These are phyloP conservation scores for Drosophila elegans DNA, from an alignment of 1,140 invertebrate genomes.

Conservation along the genomic window DNA sequence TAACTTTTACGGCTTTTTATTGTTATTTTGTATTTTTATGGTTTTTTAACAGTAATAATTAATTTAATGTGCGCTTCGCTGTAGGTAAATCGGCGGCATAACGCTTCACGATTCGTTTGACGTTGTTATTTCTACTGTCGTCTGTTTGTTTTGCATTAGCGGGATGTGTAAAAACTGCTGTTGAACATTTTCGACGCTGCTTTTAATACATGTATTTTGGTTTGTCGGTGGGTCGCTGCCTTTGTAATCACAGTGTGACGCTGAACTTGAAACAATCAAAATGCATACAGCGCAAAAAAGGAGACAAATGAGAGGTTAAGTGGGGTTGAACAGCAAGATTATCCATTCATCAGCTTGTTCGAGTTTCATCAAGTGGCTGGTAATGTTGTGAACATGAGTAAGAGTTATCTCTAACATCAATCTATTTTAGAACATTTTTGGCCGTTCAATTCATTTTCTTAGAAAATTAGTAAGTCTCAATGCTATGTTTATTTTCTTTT, in stretches of 20 bases:
- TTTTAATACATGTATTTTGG: slow-evolving; percentile 38
- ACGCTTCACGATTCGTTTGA: slow-evolving; percentile 24
- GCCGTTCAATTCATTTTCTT: too few species aligned
- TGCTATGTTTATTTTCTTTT: too few species aligned
- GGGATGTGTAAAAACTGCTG: slow-evolving; percentile 28
- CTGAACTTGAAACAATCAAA: slow-evolving; percentile 39
- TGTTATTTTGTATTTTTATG: slow-evolving; percentile 73
- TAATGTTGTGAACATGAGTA: background rate
- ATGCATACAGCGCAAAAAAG: slow-evolving; percentile 7
- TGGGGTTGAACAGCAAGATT: slow-evolving; percentile 21
- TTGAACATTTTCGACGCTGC: slow-evolving; percentile 30
- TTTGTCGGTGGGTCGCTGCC: slow-evolving; percentile 17
- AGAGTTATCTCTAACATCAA: background rate
- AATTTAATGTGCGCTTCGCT: slow-evolving; percentile 74
- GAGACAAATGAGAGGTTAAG: slow-evolving; percentile 40
- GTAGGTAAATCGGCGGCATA: slow-evolving; percentile 70
- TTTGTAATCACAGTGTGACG: slow-evolving; percentile 16
- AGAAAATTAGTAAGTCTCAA: too few species aligned
- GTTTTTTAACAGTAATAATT: slow-evolving; percentile 82
- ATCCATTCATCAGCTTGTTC: background rate
- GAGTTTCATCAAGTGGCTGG: background rate
- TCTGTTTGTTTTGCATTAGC: slow-evolving; percentile 56
- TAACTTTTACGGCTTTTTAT: slow-evolving; percentile 75
- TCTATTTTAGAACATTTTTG: background rate
- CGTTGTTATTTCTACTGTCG: slow-evolving; percentile 1